These are phyloP conservation scores for Microctenopoma stevenorrisi DNA, from an alignment of 2,797 vertebrate genomes.

Conservation along the genomic window DNA sequence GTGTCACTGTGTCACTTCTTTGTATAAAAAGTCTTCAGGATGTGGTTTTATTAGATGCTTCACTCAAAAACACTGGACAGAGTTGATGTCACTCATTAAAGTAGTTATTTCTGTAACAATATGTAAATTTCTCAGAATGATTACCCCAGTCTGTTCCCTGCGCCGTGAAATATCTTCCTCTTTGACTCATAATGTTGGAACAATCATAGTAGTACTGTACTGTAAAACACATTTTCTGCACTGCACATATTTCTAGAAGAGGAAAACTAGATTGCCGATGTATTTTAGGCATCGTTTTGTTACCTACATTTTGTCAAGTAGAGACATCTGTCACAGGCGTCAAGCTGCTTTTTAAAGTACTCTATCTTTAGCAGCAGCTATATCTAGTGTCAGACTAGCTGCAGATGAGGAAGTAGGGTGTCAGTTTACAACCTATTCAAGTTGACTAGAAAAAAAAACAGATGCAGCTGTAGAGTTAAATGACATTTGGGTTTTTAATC, in stretches of 20 bases:
- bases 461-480: not conserved
- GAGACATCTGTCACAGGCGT: slow-evolving; percentile 35
- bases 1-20: no score
- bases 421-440: slow-evolving; percentile 39
- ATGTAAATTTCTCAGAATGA: slow-evolving; percentile 19
- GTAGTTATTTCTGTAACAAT: not conserved
- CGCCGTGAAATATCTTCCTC: not conserved
- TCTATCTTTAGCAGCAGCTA: slow-evolving; percentile 68
- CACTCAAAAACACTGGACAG: not conserved
- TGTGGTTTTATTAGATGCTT: no score
- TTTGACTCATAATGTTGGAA: no score
- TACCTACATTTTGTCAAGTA: slow-evolving; percentile 5
- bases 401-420: slow-evolving; percentile 40
- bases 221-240: no score
- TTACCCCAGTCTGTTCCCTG: not conserved
- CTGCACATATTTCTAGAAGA: no score
- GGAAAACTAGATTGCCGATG: no score
- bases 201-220: no score
- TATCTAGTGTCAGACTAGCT: slow-evolving; percentile 31
- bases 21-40: no score
- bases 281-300: not conserved
- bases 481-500: not conserved
- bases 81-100: not conserved
- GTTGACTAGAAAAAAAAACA: slow-evolving; percentile 2
- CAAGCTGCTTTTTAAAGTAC: slow-evolving; percentile 51